Evolutionary conservation across 1,140 invertebrate species (phyloP).

Genomic region (Aphelinus atriplicis): DNA sequence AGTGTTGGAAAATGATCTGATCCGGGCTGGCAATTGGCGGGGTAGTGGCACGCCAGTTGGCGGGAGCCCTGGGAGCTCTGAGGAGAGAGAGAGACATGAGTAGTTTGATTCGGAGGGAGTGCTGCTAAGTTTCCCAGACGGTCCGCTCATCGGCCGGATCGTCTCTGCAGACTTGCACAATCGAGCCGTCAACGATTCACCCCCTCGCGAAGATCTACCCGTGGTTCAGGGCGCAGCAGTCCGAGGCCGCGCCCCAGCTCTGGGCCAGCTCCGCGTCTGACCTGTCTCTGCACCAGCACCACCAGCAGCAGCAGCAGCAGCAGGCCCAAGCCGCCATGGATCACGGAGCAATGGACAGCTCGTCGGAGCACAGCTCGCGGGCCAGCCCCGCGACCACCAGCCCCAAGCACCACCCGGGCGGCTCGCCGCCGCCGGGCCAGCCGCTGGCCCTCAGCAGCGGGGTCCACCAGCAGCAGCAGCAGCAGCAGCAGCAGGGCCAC

Average conservation of each 20-base stretch:
- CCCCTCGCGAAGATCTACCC: conserved; percentile 40
- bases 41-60: too few relatives aligned
- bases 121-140: conserved; percentile 25
- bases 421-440: conserved; percentile 31
- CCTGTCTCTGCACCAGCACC: background rate
- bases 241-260: conserved; percentile 6
- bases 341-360: conserved; percentile 73
- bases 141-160: conserved; percentile 15
- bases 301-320: conserved; percentile 4
- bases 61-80: too few relatives aligned
- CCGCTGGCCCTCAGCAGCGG: conserved; percentile 42
- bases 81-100: too few relatives aligned
- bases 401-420: conserved; percentile 56
- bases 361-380: conserved; percentile 66
- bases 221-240: conserved; percentile 41
- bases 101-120: background rate
- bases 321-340: conserved; percentile 49
- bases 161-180: background rate
- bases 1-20: too few relatives aligned
- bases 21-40: too few relatives aligned
- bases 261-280: background rate
- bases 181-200: conserved; percentile 36
- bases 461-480: conserved; percentile 51
- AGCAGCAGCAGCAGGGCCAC: conserved; percentile 58
- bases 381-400: conserved; percentile 58